Evolutionary conservation across 1,140 invertebrate species (phyloP), one percentile per base, ranked within the genome.

Genomic region (Zaprionus capensis): DNA sequence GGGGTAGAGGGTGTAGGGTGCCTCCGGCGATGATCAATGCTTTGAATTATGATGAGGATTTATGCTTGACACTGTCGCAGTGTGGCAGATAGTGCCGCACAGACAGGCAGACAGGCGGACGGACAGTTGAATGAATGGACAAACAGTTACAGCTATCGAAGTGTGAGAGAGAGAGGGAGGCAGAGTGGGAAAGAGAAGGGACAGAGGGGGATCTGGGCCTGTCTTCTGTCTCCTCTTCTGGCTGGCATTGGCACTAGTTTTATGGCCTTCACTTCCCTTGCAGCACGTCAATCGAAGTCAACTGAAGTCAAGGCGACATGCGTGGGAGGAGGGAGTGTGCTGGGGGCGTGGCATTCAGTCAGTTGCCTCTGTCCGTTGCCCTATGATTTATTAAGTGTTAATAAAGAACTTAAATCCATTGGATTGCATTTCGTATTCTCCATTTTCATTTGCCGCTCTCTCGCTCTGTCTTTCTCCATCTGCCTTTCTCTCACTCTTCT

Each of bases 21-120:
- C 65, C 57, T 72, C 22, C 59, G 73, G 69, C 81, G 74, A 91
- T 92, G 91, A 92, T 92, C 91, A 92, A 92, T 92, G 91, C 78
- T 85, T 91, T 92, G 91, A 92, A 92, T 92, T 92, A 92, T 92
- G 91, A 91, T 92, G 87, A 91, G 91, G 87, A 92, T 92, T 92
- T 92, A 92, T 92, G 87, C 83, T 91, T 87, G 91, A 91, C 91
- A 92, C 83, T 92, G 86, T 88, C 83, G 79, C 78, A 87, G 73
- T 90, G 78, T 88, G 84, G 84, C 84, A 90, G 84, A 88, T 88
- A 88, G 85, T 71, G 82, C 56, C 71, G 69, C 76, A 85, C 84
- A 84, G 71, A 28, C 70, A 67, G 58, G 61, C 61, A 63, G 65
- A 74, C 74, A 66, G 64, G 24, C 57, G 62, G 46, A 24, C 59